Conservation (phyloP, 1,140 invertebrate genomes). For the Drosophila yakuba region DNA sequence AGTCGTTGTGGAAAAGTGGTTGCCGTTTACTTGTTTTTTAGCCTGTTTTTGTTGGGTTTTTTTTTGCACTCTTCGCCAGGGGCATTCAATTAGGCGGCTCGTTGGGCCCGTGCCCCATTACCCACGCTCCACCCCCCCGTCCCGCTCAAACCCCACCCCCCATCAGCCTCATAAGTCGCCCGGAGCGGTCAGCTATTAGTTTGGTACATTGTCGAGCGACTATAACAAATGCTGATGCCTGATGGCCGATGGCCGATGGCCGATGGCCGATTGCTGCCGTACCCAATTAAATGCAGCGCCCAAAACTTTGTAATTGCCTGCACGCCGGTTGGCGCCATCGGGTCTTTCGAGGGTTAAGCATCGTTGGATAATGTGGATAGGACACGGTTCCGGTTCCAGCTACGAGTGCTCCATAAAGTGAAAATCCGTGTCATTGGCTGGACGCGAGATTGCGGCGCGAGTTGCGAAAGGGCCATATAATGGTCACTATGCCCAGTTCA, state of each 20-base stretch:
- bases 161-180: conserved; percentile 8
- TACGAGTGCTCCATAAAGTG: conserved; percentile 5
- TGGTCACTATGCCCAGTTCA: not conserved
- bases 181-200: conserved; percentile 67
- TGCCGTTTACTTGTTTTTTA: conserved; percentile 14
- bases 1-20: not conserved
- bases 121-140: not conserved
- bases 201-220: conserved; percentile 51
- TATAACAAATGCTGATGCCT: conserved; percentile 49
- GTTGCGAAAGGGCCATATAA: not conserved
- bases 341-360: conserved; percentile 6
- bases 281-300: conserved; percentile 77
- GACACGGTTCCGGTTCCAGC: not conserved
- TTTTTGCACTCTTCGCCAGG: conserved; percentile 32
- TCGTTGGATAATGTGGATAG: not conserved
- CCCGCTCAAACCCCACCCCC: not conserved
- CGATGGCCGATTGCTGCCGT: conserved; percentile 20
- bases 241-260: conserved; percentile 25
- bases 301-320: conserved; percentile 74
- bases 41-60: conserved; percentile 7
- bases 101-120: conserved; percentile 33
- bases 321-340: conserved; percentile 65
- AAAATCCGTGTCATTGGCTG: conserved; percentile 26
- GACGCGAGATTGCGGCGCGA: not conserved
- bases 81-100: conserved; percentile 79